Evolutionary conservation across 1,140 invertebrate genomes (phyloP).

Genomic region (Laupala kohalensis): DNA sequence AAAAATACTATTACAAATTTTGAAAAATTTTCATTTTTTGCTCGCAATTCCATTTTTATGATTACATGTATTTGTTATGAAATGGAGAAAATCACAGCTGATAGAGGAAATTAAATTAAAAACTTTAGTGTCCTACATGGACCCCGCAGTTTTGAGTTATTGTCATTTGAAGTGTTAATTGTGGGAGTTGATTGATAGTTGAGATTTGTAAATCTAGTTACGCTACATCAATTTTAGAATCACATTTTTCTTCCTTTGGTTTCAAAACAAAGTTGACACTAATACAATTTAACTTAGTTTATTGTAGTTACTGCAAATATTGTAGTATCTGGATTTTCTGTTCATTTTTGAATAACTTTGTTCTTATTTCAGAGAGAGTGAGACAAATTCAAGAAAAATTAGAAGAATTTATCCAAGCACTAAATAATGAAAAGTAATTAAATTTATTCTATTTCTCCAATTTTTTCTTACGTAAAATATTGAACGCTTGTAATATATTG

Average conservation of each 20-base stretch:
- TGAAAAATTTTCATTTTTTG: too few species aligned
- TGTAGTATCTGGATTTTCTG: not conserved
- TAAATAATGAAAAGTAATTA: slow-evolving; percentile 69
- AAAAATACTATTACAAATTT: too few species aligned
- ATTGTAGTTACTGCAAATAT: not conserved
- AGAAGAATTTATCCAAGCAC: slow-evolving; percentile 92
- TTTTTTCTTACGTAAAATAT: not conserved
- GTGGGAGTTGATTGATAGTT: not conserved
- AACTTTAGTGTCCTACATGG: too few species aligned
- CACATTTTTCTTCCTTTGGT: not conserved
- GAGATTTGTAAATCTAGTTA: not conserved
- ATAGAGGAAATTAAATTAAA: too few species aligned
- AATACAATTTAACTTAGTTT: not conserved
- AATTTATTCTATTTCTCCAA: not conserved
- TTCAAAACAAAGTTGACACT: not conserved
- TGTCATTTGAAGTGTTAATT: not conserved
- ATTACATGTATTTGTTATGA: too few species aligned
- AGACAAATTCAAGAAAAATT: slow-evolving; percentile 94
- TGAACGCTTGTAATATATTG: not conserved
- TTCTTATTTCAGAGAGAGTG: slow-evolving; percentile 67
- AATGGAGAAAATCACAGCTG: too few species aligned
- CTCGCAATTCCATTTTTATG: too few species aligned
- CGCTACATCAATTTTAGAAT: not conserved
- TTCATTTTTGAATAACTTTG: not conserved
- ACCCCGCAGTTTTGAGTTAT: too few species aligned